Base-by-base conservation (phyloP, 2,888 invertebrate species). In the Melanophora roralis region DNA sequence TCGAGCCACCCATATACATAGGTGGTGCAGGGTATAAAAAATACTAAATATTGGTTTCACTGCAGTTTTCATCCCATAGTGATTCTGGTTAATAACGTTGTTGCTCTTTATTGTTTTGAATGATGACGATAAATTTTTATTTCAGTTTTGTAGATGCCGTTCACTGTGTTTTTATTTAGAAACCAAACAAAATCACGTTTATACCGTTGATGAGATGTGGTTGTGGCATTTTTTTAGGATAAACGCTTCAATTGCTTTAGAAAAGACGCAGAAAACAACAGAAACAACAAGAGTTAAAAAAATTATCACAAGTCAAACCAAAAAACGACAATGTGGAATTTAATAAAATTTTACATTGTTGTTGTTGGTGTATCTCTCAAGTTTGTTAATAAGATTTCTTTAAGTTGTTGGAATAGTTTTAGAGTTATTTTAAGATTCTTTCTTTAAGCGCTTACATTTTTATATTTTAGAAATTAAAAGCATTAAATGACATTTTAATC, bases 131-230 rank as follows among this genome's bases (percentile, higher is more conserved):
- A 27, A 19, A 49, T n/a, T 14, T 47, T 47, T n/a, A n/a, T 23
- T 64, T 55, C 27, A 27, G n/a, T 59, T 21, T 55, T 53, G 19
- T 53, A 27, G 45, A 36, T 53, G 19, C 45, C 27, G 45, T 45
- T 11, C 27, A 27, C 27, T 27, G 27, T 16, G 21, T 49, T 27
- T 53, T 64, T 57, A 53, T 38, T 51, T 68, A 76, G 80, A 80
- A 80, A 80, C 76, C 80, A 76, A 76, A 80, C 76, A 81, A 81
- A 83, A 83, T 82, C 83, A 82, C 82, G 83, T 83, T 83, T 83
- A 79, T 83, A 83, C 82, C 83, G 83, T 82, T 83, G 81, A 81
- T 76, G 81, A 72, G 69, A 71, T 76, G n/a, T n/a, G 68, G 74
- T 74, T 78, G 49, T 77, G 76, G 64, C 64, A 71, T 71, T 71